These are phyloP conservation scores for Aphidius colemani DNA, from an alignment of 2,888 invertebrate genomes.

Conservation along the genomic window DNA sequence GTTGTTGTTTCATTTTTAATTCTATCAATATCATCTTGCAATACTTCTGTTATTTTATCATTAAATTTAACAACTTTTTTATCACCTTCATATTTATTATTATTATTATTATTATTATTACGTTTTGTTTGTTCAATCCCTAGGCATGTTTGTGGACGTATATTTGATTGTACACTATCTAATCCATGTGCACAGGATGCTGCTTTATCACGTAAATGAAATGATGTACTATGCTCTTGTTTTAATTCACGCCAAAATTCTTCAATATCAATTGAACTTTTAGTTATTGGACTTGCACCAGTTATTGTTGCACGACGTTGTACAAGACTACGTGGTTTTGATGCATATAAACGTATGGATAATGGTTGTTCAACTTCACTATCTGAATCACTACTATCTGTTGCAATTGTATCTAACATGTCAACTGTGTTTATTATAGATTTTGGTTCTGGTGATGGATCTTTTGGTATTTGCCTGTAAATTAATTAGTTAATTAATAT, in stretches of 20 bases:
- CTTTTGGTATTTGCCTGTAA: conserved; percentile 49
- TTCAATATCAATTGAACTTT: conserved; percentile 70
- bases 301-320: conserved; percentile 88
- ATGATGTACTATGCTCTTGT: conserved; percentile 63
- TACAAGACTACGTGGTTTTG: conserved; percentile 75
- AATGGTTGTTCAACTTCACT: conserved; percentile 65
- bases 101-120: conserved; percentile 43
- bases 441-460: conserved; percentile 52
- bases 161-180: conserved; percentile 62
- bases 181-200: conserved; percentile 78
- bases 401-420: conserved; percentile 55
- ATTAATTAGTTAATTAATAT: conserved; percentile 27
- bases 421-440: conserved; percentile 48
- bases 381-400: conserved; percentile 64
- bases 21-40: conserved; percentile 16
- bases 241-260: conserved; percentile 79
- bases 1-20: conserved; percentile 27
- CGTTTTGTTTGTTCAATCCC: conserved; percentile 60
- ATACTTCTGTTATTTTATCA: conserved; percentile 36
- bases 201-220: conserved; percentile 76
- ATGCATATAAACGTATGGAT: conserved; percentile 69
- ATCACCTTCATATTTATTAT: conserved; percentile 41
- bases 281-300: conserved; percentile 74
- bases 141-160: conserved; percentile 70
- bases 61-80: conserved; percentile 42